phyloP scores from a whole-genome alignment of 2,113 vertebrate genomes.

The Eulemur rufifrons region DNA sequence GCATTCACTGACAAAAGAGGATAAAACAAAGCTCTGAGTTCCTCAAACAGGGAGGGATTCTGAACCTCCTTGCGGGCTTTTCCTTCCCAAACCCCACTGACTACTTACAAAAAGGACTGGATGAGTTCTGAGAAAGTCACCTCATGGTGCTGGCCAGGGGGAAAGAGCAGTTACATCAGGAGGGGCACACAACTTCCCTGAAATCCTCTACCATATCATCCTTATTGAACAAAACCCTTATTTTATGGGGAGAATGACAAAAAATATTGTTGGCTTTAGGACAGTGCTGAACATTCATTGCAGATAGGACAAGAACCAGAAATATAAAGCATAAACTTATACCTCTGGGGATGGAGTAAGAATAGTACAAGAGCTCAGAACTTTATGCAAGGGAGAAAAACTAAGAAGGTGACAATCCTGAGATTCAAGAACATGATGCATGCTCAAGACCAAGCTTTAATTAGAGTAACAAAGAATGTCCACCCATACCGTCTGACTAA shows the following conservation, averaged over 20 bases:
- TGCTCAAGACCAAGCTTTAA: neutral
- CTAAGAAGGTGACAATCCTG: neutral
- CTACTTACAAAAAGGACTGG: neutral
- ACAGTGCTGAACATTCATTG: neutral
- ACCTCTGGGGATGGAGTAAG: neutral
- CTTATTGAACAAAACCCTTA: neutral
- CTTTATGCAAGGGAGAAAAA: neutral
- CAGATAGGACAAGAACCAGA: neutral
- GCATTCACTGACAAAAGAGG: neutral
- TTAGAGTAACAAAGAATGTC: neutral
- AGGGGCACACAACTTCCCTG: rapidly evolving
- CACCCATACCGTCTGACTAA: neutral
- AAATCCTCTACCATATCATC: no score
- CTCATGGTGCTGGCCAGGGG: rapidly evolving
- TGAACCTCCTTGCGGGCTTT: neutral
- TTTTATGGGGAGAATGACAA: neutral
- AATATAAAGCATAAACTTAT: neutral
- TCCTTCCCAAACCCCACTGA: neutral
- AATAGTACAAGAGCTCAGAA: neutral
- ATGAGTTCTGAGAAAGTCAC: neutral
- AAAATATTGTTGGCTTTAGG: neutral
- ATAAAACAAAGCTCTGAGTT: neutral
- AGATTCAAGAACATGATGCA: neutral
- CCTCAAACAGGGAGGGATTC: neutral
- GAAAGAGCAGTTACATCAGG: neutral